These are phyloP conservation scores for Cryptoblepharus egeriae DNA, from an alignment of 2,797 vertebrate species.

Conservation along the genomic window DNA sequence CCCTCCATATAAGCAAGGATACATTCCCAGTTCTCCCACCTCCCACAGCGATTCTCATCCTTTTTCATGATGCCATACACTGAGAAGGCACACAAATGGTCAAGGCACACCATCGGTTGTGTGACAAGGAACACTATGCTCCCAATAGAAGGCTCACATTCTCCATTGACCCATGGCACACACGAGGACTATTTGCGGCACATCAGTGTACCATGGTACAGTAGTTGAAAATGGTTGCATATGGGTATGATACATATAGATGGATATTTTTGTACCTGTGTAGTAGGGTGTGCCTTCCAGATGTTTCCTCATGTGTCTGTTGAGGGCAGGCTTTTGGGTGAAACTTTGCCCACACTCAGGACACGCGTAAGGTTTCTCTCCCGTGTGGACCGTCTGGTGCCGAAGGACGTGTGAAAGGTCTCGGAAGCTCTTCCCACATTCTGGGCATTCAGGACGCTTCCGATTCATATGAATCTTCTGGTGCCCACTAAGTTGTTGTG, in stretches of 20 bases:
- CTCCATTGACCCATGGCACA: too few relatives aligned
- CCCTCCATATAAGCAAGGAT: too few relatives aligned
- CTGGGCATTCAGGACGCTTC: constrained; percentile 7
- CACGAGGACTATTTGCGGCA: too few relatives aligned
- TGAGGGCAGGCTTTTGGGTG: constrained; percentile 28
- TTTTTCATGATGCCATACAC: too few relatives aligned
- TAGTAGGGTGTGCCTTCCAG: background rate
- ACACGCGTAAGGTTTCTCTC: constrained; percentile 43
- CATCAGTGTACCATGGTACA: too few relatives aligned
- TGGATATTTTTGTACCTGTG: background rate
- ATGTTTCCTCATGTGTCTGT: constrained; percentile 23
- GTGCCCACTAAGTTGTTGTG: background rate
- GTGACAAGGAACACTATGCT: too few relatives aligned
- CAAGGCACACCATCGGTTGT: too few relatives aligned
- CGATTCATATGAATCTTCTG: background rate
- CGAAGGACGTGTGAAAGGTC: constrained; percentile 31
- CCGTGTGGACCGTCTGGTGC: constrained; percentile 41
- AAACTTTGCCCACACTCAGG: constrained; percentile 32
- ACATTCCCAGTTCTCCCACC: too few relatives aligned
- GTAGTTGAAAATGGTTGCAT: too few relatives aligned
- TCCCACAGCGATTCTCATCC: too few relatives aligned
- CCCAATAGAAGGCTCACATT: too few relatives aligned
- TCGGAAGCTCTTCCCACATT: constrained; percentile 44
- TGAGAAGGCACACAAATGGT: too few relatives aligned
- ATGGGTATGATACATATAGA: background rate